Evolutionary conservation across 2,888 invertebrate genomes (phyloP).

Genomic region (Isotomurus palustris): DNA sequence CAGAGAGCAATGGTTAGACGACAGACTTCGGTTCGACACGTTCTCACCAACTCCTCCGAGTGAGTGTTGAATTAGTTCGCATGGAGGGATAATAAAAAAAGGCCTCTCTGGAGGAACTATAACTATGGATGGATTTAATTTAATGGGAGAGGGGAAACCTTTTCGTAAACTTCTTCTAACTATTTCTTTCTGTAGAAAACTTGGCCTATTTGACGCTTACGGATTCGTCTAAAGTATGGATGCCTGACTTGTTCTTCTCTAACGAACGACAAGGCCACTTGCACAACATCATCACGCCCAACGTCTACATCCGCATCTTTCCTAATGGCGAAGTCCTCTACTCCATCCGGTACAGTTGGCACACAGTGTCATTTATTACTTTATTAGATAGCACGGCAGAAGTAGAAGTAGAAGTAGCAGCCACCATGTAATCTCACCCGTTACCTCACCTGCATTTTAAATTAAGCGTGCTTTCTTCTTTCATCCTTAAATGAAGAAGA

Average conservation of each 20-base stretch:
- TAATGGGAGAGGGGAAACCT: background rate
- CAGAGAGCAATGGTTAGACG: slow-evolving; percentile 94
- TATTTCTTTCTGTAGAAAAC: slow-evolving; percentile 58
- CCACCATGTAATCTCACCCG: no score
- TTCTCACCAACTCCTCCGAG: background rate
- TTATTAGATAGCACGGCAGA: no score
- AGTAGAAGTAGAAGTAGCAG: no score
- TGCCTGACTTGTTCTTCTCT: slow-evolving; percentile 96
- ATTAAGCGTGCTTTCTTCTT: no score
- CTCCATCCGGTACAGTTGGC: background rate
- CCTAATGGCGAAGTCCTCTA: slow-evolving; percentile 68
- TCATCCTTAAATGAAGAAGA: no score
- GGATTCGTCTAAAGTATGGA: slow-evolving; percentile 80
- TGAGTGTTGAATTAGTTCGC: background rate
- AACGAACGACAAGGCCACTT: slow-evolving; percentile 97
- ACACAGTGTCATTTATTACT: slow-evolving; percentile 6
- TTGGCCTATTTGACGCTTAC: slow-evolving; percentile 86
- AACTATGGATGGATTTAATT: no score
- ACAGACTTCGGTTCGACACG: slow-evolving; percentile 58
- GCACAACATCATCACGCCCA: slow-evolving; percentile 96
- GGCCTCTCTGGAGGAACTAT: background rate
- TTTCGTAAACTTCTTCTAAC: background rate
- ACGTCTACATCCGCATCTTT: slow-evolving; percentile 93
- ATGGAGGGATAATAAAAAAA: background rate
- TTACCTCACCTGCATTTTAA: no score